phyloP scores from a whole-genome alignment of 1,140 invertebrate species.

The Prorops nasuta region DNA sequence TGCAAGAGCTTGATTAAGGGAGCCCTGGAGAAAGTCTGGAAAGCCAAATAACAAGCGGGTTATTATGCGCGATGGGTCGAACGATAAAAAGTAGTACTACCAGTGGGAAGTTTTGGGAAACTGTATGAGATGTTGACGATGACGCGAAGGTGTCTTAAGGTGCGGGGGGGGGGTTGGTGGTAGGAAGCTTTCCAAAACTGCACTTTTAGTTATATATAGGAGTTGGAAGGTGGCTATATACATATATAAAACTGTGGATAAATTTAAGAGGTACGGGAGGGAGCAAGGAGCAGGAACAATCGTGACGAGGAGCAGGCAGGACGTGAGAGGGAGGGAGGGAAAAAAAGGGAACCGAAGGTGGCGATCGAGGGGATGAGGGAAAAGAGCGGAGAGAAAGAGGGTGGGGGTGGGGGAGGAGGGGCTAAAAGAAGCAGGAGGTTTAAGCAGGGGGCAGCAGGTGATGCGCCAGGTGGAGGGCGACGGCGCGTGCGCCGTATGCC shows the following conservation, averaged over 20 bases:
- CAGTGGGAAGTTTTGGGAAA: too few species aligned
- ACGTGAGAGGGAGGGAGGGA: slow-evolving; percentile 18
- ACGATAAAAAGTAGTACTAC: too few species aligned
- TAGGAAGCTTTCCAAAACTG: too few species aligned
- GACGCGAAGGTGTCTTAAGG: too few species aligned
- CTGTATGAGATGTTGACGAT: too few species aligned
- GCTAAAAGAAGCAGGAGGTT: slow-evolving; percentile 34
- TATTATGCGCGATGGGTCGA: too few species aligned
- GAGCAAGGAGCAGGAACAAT: slow-evolving; percentile 19
- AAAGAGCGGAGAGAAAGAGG: slow-evolving; percentile 23
- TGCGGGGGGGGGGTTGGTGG: too few species aligned
- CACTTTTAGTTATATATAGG: too few species aligned
- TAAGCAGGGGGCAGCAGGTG: slow-evolving; percentile 55
- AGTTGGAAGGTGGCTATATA: too few species aligned
- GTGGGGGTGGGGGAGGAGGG: slow-evolving; percentile 24
- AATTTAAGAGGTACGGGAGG: slow-evolving; percentile 14
- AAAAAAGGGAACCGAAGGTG: slow-evolving; percentile 9
- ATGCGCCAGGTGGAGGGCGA: slow-evolving; percentile 55
- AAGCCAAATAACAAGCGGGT: too few species aligned
- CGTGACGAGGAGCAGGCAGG: slow-evolving; percentile 8
- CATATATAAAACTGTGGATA: slow-evolving; percentile 21
- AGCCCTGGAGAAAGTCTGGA: too few species aligned
- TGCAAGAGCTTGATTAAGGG: too few species aligned
- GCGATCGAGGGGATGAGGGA: background rate
- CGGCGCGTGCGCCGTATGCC: slow-evolving; percentile 51